Evolutionary conservation across 2,888 invertebrate species (phyloP), one percentile per base, ranked within the genome.

Genomic region (Cylindroiulus punctatus): DNA sequence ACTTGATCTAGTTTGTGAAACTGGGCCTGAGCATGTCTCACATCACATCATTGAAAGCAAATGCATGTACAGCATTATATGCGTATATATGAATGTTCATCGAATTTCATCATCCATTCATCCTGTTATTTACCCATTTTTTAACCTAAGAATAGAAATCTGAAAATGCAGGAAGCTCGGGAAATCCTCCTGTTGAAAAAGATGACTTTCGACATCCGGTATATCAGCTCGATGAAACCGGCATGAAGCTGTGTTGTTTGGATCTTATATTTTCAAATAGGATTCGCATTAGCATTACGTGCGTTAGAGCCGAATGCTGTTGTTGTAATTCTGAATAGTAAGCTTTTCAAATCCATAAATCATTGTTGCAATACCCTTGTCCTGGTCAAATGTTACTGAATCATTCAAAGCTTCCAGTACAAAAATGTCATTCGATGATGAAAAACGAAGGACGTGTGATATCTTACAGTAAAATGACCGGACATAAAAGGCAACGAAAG

Each of bases 81-180:
- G 76, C 14, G 26, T 76, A 65, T 26, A 22, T 65, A 36, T 40
- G 40, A 40, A 40, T 10, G 14, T 30, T 30, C 30, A 76, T 65
- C 30, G 30, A 30, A 30, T 76, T 76, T 26, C 76, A 76, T 76
- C 76, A 26, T 44, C 44, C 44, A 14, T 44, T 44, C 44, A 44
- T 76, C 76, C 76, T 76, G 76, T 76, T 76, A 76, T 76, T 76
- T 76, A 32, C 76, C 30, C 76, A 76, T 76, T 76, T 76, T 12
- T 76, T 30, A 76, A 76, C 76, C 76, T 10, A 76, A 76, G 76
- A 76, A 76, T 76, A 76, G 76, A 76, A 76, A 76, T 76, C 30
- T 30, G 26, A 76, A 76, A 76, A 12, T 30, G 76, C 76, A 76
- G 76, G 30, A 76, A 76, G 76, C 17, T 4, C 76, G 26, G 76